Conservation (phyloP, 2,113 vertebrate species). For the Calidris pygmaea region DNA sequence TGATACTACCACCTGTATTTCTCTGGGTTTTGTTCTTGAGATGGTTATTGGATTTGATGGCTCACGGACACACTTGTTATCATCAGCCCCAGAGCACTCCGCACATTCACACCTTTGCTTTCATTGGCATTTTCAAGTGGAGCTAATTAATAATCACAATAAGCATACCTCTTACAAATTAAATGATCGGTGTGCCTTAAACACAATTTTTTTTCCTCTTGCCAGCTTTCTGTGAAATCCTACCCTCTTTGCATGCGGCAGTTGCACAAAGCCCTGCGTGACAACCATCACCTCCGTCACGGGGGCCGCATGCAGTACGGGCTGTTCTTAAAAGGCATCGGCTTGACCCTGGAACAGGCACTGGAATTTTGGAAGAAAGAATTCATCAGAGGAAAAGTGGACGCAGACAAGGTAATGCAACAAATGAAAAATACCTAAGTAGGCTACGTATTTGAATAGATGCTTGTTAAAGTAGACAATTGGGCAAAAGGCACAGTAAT, state of each 20-base stretch:
- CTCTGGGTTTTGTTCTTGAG: neutral
- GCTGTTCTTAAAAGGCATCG: conserved; percentile 95
- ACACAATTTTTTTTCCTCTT: neutral
- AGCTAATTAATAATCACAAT: neutral
- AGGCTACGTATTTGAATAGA: neutral
- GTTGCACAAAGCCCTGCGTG: conserved; percentile 87
- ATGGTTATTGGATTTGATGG: neutral
- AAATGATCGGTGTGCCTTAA: neutral
- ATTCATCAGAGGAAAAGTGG: conserved; percentile 92
- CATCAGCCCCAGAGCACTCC: neutral
- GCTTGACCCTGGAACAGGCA: conserved; percentile 92
- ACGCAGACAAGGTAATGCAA: conserved; percentile 90
- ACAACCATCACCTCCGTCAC: conserved; percentile 93
- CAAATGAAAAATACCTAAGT: neutral
- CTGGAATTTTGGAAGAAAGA: conserved; percentile 96
- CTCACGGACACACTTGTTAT: neutral
- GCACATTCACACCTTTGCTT: neutral
- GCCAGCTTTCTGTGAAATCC: conserved; percentile 87
- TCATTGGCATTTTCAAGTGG: neutral
- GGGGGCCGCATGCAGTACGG: conserved; percentile 97
- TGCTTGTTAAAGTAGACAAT: neutral
- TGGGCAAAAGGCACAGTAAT: neutral
- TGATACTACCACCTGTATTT: neutral
- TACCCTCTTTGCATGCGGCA: conserved; percentile 96
- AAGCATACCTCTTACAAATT: neutral